Conservation (phyloP, 2,888 invertebrate genomes). For the Nineta flava region DNA sequence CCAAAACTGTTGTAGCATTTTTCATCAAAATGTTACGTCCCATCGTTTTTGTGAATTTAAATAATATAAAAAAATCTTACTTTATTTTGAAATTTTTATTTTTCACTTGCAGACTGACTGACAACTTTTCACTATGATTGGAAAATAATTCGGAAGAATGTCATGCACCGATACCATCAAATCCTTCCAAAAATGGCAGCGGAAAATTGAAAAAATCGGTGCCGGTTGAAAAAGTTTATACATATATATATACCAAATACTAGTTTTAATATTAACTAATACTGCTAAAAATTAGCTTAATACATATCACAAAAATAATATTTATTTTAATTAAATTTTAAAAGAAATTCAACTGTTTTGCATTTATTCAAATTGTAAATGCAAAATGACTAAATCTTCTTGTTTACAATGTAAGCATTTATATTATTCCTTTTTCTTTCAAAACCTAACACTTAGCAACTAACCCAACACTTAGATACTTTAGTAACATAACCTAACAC, state of each 20-base stretch:
- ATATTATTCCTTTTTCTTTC: too few relatives aligned
- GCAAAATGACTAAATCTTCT: constrained; percentile 2
- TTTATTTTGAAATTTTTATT: not conserved
- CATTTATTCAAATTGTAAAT: not conserved
- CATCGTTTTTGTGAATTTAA: not conserved
- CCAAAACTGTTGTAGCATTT: too few relatives aligned
- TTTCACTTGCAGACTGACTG: not conserved
- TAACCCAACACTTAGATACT: too few relatives aligned
- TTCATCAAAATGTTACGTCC: too few relatives aligned
- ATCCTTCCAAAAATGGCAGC: not conserved
- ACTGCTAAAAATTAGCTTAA: not conserved
- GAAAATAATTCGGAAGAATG: not conserved
- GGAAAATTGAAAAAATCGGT: not conserved
- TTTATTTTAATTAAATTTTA: not conserved
- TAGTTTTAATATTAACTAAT: not conserved
- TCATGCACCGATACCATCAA: not conserved
- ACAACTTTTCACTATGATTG: not conserved
- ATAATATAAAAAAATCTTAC: not conserved
- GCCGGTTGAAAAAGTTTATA: not conserved
- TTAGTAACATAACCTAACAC: too few relatives aligned
- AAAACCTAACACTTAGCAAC: too few relatives aligned
- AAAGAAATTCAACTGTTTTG: not conserved
- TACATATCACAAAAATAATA: not conserved
- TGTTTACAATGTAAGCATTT: constrained; percentile 4
- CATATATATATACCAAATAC: too few relatives aligned